Base-by-base conservation (phyloP, 2,113 vertebrate species). In the Panurus biarmicus region DNA sequence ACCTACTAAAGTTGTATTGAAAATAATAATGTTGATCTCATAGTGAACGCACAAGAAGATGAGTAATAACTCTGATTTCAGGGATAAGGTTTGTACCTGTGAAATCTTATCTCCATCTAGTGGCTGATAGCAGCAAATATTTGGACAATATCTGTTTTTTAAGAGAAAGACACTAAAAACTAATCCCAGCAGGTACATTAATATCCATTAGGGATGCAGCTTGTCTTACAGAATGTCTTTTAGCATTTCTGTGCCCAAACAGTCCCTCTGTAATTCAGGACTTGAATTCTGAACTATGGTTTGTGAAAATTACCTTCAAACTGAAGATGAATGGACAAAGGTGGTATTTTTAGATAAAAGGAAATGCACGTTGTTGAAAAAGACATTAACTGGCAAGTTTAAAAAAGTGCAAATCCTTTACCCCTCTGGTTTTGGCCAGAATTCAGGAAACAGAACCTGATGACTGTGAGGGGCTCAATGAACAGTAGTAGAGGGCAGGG, bases 101-200 rank as follows among this genome's bases (percentile, higher is more conserved):
- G 91, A 83, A 15, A 77, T 65, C 31, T 0, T 42, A 35, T 47
- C 92, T 80, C 96, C 95, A 94, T 93, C 96, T 95, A 56, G 87
- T 95, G 96, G 77, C 64, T 79, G 36, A 3, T 23, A 62, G 17
- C 35, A 80, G 78, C 48, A 88, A 35, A 29, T 57, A 65, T 8
- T 45, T 51, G 47, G n/a, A 36, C 54, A 60, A 35, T 14, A 15
- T 24, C 44, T 50, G 5, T 2, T 89, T 64, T 20, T 36, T 11
- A 76, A 71, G 42, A 44, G 25, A 36, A 50, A 60, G 22, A 48
- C 22, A 9, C 25, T 69, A 14, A 76, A 61, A 71, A 3, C 16
- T 10, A 48, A 72, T 71, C 35, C 38, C 14, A 40, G 1, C 38
- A 62, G 66, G 12, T 64, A 12, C 13, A 18, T 17, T 74, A 44